Conservation (phyloP, 2,113 vertebrate species). For the Sinocyclocheilus grahami region DNA sequence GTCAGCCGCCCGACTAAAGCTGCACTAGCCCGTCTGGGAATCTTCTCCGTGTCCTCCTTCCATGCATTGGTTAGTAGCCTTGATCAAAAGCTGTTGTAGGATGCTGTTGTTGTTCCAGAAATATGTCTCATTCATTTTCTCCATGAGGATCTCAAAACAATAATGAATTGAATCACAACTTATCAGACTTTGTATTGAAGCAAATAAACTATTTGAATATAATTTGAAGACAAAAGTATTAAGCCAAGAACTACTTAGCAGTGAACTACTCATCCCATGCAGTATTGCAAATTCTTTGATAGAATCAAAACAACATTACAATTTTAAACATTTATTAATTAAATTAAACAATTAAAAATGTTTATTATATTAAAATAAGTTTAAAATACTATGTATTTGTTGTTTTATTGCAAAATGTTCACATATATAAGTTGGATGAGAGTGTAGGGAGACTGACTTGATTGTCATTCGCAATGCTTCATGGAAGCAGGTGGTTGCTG, state of each 20-base stretch:
- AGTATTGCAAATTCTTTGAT: background rate
- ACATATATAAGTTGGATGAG: background rate
- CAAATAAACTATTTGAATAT: background rate
- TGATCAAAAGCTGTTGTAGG: too few relatives aligned
- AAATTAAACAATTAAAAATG: background rate
- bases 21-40: slow-evolving; percentile 87
- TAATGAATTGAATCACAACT: background rate
- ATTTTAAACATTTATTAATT: too few relatives aligned
- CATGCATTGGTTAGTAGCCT: slow-evolving; percentile 88
- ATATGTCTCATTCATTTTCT: background rate
- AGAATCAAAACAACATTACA: background rate
- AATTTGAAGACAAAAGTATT: background rate
- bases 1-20: slow-evolving; percentile 91
- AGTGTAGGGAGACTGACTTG: background rate
- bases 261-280: background rate
- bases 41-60: slow-evolving; percentile 96
- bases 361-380: background rate
- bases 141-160: background rate
- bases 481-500: background rate
- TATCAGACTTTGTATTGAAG: too few relatives aligned
- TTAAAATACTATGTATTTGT: background rate
- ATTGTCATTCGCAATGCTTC: background rate
- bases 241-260: background rate
- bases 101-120: background rate
- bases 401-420: background rate